Evolutionary conservation across 2,888 invertebrate species (phyloP).

Genomic region (Lepeophtheirus nordmannii): DNA sequence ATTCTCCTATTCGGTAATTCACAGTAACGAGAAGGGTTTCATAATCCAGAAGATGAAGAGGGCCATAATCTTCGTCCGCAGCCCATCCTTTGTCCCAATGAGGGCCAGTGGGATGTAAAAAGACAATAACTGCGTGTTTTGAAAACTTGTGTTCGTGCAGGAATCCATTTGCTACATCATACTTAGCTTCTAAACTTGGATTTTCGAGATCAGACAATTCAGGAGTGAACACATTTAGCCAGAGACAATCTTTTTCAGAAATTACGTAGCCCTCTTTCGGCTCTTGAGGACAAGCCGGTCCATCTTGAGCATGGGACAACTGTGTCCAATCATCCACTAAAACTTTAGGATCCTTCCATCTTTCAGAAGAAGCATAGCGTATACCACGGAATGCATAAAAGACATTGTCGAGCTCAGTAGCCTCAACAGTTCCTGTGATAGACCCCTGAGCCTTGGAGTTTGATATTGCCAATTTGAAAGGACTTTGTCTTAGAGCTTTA

Average conservation of each 20-base stretch:
- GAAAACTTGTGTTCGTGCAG: slow-evolving; percentile 1
- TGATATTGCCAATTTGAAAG: neutral
- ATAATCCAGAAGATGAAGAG: neutral
- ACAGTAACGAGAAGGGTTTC: neutral
- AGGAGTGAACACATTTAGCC: neutral
- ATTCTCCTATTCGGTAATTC: neutral
- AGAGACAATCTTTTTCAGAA: neutral
- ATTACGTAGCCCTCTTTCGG: neutral
- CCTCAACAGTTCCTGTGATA: neutral
- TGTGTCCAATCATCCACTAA: neutral
- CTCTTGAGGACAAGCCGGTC: neutral
- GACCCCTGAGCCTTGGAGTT: neutral
- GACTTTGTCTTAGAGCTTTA: neutral
- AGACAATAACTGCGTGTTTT: neutral
- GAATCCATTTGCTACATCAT: neutral
- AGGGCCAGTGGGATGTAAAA: neutral
- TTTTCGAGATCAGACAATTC: neutral
- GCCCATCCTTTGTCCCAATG: slow-evolving; percentile 9
- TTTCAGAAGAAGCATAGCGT: neutral
- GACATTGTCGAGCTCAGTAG: slow-evolving; percentile 5
- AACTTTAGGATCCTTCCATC: neutral
- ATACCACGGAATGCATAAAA: neutral
- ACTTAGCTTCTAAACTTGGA: neutral
- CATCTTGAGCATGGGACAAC: neutral
- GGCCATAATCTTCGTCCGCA: neutral